Evolutionary conservation across 2,888 invertebrate species (phyloP).

Genomic region (Exocentrus adspersus): DNA sequence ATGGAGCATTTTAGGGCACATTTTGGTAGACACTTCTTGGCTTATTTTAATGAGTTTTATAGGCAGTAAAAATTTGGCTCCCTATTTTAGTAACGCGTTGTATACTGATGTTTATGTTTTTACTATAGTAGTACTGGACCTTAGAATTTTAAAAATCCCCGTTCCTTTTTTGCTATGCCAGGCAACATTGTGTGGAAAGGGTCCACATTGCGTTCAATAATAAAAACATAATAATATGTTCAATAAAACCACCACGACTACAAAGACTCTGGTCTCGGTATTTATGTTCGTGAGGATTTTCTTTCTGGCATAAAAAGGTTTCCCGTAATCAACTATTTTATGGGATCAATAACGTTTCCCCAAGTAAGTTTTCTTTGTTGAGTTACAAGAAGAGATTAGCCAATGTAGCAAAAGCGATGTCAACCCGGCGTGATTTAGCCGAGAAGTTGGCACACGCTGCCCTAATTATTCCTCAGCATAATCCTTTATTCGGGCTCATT

Average conservation of each 20-base stretch:
- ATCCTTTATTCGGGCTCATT: background rate
- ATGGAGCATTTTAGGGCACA: too few relatives aligned
- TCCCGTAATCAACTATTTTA: conserved; percentile 2
- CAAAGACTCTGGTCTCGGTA: background rate
- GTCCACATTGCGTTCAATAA: background rate
- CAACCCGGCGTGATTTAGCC: conserved; percentile 6
- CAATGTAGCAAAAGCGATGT: conserved; percentile 1
- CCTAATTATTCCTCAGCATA: conserved; percentile 5
- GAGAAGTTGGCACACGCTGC: conserved; percentile 3
- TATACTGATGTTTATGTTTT: too few relatives aligned
- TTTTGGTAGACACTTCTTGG: too few relatives aligned
- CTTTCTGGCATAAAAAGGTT: background rate
- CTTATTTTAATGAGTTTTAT: too few relatives aligned
- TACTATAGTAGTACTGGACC: too few relatives aligned
- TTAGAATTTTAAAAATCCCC: too few relatives aligned
- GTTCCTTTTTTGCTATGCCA: too few relatives aligned
- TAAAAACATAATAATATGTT: too few relatives aligned
- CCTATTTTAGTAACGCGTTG: too few relatives aligned
- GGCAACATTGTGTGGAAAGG: too few relatives aligned
- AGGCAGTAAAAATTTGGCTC: too few relatives aligned
- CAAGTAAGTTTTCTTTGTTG: conserved; percentile 14
- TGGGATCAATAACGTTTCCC: conserved; percentile 7
- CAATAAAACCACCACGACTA: background rate
- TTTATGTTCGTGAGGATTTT: background rate
- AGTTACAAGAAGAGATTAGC: conserved; percentile 11